Evolutionary conservation across 2,888 invertebrate genomes (phyloP), one percentile per base, ranked within the genome.

Genomic region (Sphinx pinastri): DNA sequence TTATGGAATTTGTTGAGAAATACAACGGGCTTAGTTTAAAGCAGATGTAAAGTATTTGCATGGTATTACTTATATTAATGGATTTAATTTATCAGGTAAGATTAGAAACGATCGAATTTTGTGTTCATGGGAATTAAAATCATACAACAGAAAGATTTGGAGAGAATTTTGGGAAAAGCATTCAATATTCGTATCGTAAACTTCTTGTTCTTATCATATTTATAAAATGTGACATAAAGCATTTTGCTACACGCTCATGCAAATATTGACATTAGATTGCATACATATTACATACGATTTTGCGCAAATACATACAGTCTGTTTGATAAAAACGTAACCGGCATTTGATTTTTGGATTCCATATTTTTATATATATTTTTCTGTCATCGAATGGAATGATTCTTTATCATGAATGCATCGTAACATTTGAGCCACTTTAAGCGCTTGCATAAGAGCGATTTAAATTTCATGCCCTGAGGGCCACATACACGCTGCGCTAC

Each of bases 181-280:
- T 38, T 5, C 5, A 38, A 38, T 8, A 38, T 38, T 5, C 5
- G 38, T 38, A 38, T 49, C 16, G 19, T 19, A 38, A 38, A 54
- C 49, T 49, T 49, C 49, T 19, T 47, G 19, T 12, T 19, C 19
- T 63, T 63, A 13, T 49, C 12, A 19, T 38, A 13, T 63, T 47
- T 63, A 19, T n/a, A 13, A 11, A 16, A 60, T 10, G 45, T 47
- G 57, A 57, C 45, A 60, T 16, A 60, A 16, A 60, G 16, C 11
- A 47, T 47, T 60, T 25, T 11, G 47, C 49, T 49, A 49, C 49
- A 13, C 47, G 16, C 16, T 60, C 45, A 70, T 51, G 70, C 70
- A 70, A 71, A 69, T 72, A 72, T 38, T 71, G 68, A 70, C 58
- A 59, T 67, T 63, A 63, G 11, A 63, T 49, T 47, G 49, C 16